Conservation (phyloP, 2,797 vertebrate species). For the Macroramphosus scolopax region DNA sequence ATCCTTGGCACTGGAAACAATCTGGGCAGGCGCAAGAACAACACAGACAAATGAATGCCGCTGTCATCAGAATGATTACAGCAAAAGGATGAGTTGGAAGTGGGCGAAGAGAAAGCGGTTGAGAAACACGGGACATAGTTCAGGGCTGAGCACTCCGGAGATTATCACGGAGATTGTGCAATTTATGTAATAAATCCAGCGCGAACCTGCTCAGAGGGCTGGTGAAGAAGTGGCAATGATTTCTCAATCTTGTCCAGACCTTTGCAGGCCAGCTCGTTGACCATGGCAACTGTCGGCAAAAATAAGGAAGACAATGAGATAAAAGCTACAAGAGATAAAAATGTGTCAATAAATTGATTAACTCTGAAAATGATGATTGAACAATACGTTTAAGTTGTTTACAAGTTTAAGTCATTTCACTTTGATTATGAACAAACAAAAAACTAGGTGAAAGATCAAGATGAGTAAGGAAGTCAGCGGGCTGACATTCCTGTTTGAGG, state of each 20-base stretch:
- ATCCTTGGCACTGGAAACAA: slow-evolving; percentile 85
- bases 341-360: neutral
- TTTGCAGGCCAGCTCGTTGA: slow-evolving; percentile 89
- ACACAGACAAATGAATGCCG: neutral
- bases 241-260: slow-evolving; percentile 92
- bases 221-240: slow-evolving; percentile 87
- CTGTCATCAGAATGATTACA: neutral
- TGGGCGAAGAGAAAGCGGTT: slow-evolving; percentile 7
- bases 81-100: neutral
- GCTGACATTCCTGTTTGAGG: slow-evolving; percentile 37
- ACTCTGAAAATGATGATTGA: too few species aligned
- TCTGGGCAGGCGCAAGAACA: slow-evolving; percentile 60
- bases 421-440: neutral
- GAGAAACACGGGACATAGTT: slow-evolving; percentile 28
- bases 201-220: slow-evolving; percentile 86
- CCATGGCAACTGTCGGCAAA: slow-evolving; percentile 80
- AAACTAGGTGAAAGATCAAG: slow-evolving; percentile 49
- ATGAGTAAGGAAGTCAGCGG: slow-evolving; percentile 8
- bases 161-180: slow-evolving; percentile 15
- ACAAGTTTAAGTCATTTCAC: too few species aligned
- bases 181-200: neutral
- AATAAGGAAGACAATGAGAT: neutral
- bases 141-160: neutral
- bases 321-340: neutral
- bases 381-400: neutral